Evolutionary conservation across 2,888 invertebrate genomes (phyloP).

Genomic region (Mesoligia furuncula): DNA sequence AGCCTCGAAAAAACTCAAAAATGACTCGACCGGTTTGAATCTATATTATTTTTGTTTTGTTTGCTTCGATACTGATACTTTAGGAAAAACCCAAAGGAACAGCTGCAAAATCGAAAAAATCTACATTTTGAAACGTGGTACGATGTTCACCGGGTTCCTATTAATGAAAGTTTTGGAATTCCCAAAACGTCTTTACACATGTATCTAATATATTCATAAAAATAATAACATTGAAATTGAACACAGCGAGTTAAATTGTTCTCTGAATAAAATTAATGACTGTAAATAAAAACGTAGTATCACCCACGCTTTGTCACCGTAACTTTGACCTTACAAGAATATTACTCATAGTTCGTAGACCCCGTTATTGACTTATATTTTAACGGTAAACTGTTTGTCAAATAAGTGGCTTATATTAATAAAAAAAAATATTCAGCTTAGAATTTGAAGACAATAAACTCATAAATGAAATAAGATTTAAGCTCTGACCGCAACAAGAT

Average conservation of each 20-base stretch:
- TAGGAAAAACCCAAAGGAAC: background rate
- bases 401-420: constrained; percentile 37
- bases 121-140: background rate
- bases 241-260: constrained; percentile 49
- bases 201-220: constrained; percentile 48
- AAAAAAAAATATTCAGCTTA: constrained; percentile 21
- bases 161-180: background rate
- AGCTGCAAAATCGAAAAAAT: background rate
- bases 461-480: constrained; percentile 8
- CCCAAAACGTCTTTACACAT: background rate
- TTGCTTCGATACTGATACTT: too few relatives aligned
- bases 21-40: too few relatives aligned
- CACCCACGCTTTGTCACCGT: constrained; percentile 57
- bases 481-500: background rate
- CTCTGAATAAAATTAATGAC: constrained; percentile 49
- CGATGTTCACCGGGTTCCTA: background rate
- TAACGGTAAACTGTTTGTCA: constrained; percentile 52
- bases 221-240: constrained; percentile 59
- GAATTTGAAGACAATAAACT: constrained; percentile 22
- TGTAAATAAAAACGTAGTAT: constrained; percentile 56
- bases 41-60: too few relatives aligned
- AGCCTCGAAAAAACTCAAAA: too few relatives aligned
- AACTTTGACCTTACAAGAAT: constrained; percentile 57
- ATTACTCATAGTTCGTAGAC: constrained; percentile 62
- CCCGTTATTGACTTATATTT: constrained; percentile 43